A percentile compares a stretch with the other conserved stretches of the same genome.
Evolutionary conservation across 2,888 invertebrate genomes (phyloP).

Genomic region (Latrodectus hesperus): DNA sequence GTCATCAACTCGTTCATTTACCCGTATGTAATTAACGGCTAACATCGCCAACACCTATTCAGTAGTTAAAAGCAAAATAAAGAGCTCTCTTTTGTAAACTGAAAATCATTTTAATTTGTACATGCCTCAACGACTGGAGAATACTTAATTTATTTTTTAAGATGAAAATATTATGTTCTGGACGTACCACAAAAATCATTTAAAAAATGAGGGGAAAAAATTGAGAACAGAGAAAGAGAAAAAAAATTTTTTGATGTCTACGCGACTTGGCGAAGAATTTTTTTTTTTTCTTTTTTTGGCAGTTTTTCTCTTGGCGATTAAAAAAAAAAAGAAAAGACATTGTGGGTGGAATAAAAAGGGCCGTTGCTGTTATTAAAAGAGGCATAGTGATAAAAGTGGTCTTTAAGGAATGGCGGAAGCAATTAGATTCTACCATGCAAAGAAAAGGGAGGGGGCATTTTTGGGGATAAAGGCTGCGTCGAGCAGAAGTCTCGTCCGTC

Average conservation of each 20-base stretch:
- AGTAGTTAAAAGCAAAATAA: neutral
- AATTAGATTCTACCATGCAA: slow-evolving; percentile 29
- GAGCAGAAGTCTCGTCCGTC: neutral
- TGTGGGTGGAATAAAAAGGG: too few species aligned
- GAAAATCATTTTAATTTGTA: slow-evolving; percentile 43
- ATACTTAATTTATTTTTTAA: slow-evolving; percentile 4
- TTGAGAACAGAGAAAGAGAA: neutral
- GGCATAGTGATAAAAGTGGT: too few species aligned
- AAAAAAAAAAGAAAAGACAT: too few species aligned
- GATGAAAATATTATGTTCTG: slow-evolving; percentile 31
- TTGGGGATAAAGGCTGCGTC: too few species aligned
- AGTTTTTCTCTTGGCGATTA: too few species aligned
- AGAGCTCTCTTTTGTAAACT: slow-evolving; percentile 28
- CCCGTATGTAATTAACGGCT: too few species aligned
- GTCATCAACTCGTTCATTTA: too few species aligned
- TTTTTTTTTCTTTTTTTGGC: too few species aligned
- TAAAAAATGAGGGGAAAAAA: neutral
- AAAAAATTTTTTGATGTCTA: neutral
- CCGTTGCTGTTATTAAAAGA: too few species aligned
- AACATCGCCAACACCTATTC: too few species aligned
- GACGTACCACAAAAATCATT: slow-evolving; percentile 31
- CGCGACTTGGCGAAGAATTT: too few species aligned
- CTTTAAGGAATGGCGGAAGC: slow-evolving; percentile 21
- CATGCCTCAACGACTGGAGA: slow-evolving; percentile 13
- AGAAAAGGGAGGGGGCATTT: neutral